phyloP scores from a whole-genome alignment of 2,888 invertebrate species.

The Drosophila kuntzei region DNA sequence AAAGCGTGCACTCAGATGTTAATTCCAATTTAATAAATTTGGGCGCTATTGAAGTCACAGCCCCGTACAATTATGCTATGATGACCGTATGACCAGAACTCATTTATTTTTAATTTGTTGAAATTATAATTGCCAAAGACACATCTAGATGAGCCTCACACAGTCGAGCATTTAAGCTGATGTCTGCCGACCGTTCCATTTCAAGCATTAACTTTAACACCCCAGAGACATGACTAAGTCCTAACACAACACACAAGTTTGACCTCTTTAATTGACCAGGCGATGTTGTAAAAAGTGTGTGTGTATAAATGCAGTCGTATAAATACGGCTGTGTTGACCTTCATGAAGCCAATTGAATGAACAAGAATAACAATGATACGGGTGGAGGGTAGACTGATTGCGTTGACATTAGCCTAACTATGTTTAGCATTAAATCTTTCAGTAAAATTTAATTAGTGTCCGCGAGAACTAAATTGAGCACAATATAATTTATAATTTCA shows the following conservation, averaged over 20 bases:
- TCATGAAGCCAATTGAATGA: slow-evolving; percentile 60
- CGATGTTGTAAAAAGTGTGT: slow-evolving; percentile 27
- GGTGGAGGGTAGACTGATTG: neutral
- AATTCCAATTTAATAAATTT: slow-evolving; percentile 72
- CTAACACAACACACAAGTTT: slow-evolving; percentile 64
- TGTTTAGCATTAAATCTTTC: slow-evolving; percentile 20
- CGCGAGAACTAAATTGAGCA: no score
- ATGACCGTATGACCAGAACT: slow-evolving; percentile 75
- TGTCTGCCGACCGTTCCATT: slow-evolving; percentile 42
- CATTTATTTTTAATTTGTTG: slow-evolving; percentile 77
- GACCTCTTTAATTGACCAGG: slow-evolving; percentile 75
- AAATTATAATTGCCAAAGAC: slow-evolving; percentile 71
- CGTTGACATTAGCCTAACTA: neutral
- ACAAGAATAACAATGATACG: slow-evolving; percentile 17
- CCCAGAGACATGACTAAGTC: slow-evolving; percentile 69
- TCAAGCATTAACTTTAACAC: slow-evolving; percentile 67
- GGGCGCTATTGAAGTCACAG: slow-evolving; percentile 8
- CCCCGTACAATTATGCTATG: slow-evolving; percentile 68
- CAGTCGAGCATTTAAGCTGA: slow-evolving; percentile 29
- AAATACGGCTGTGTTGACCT: slow-evolving; percentile 60
- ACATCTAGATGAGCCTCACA: slow-evolving; percentile 38
- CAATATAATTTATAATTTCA: neutral
- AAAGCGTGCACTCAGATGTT: slow-evolving; percentile 38
- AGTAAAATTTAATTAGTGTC: slow-evolving; percentile 2
- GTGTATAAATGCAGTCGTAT: slow-evolving; percentile 5